Evolutionary conservation across 1,140 invertebrate species (phyloP), one percentile per base, ranked within the genome.

Genomic region (Lucilia sericata): DNA sequence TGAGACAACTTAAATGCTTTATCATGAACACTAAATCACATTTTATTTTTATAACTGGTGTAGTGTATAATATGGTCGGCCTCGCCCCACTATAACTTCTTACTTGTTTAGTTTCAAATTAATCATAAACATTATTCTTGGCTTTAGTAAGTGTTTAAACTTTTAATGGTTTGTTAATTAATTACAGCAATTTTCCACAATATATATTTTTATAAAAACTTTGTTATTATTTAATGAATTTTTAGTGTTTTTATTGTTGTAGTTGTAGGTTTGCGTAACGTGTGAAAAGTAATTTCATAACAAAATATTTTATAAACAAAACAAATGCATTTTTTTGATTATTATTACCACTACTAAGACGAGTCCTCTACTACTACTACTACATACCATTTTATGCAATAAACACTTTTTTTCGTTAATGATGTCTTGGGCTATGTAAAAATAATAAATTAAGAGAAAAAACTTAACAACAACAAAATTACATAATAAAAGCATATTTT

Each of bases 241-340:
- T 17, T n/a, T 60, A 30, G 25, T 30, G 25, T 42, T 3, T 60
- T 60, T 60, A n/a, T n/a, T n/a, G n/a, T n/a, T n/a, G n/a, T n/a
- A n/a, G 55, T 60, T 42, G 25, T 30, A n/a, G 17, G 14, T n/a
- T 60, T 60, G 55, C 55, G 55, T 60, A 60, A 60, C 51, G 51
- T 60, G 55, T 60, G 14, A 60, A 60, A n/a, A 2, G 55, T 2
- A 60, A 60, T 60, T 60, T 60, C 55, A n/a, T 60, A 60, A 60
- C 55, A 60, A 60, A 60, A 60, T 60, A 60, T 60, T 60, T 17
- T 14, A n/a, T 8, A 42, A 42, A 60, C 55, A 60, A 60, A 60
- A n/a, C n/a, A 60, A 60, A 60, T 60, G 55, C 55, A 60, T 60
- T 60, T 60, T 30, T 30, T 60, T 60, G 17, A 60, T 60, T 60